Evolutionary conservation across 2,113 vertebrate species (phyloP).

Genomic region (Nothoprocta perdicaria): DNA sequence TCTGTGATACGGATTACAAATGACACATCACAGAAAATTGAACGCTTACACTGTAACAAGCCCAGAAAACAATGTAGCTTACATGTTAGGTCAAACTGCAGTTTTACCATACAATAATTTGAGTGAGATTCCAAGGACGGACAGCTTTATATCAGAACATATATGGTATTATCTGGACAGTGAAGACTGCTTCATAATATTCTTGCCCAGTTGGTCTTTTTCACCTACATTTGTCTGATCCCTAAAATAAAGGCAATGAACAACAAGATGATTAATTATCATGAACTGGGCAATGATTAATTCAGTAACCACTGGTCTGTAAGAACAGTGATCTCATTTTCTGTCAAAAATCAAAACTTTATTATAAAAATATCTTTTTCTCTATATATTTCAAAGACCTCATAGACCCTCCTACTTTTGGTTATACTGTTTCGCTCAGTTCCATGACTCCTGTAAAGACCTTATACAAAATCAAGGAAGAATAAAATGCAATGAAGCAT

Average conservation of each 20-base stretch:
- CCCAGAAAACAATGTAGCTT: background rate
- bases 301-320: background rate
- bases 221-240: background rate
- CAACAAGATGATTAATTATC: background rate
- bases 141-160: background rate
- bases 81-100: background rate
- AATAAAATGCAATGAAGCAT: background rate
- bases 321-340: background rate
- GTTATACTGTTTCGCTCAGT: background rate
- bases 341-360: background rate
- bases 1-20: background rate
- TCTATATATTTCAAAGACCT: background rate
- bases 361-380: background rate
- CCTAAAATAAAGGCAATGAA: background rate
- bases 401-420: background rate
- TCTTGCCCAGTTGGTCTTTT: background rate
- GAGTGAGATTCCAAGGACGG: background rate
- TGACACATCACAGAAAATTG: fast-evolving
- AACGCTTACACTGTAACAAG: background rate
- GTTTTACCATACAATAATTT: background rate
- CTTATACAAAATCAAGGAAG: background rate
- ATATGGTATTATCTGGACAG: background rate
- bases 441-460: background rate
- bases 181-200: background rate
- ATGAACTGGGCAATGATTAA: background rate